A percentile compares a stretch with the other conserved stretches of the same genome.
These are phyloP conservation scores for Lagopus muta DNA, from an alignment of 2,113 vertebrate species.

Conservation along the genomic window DNA sequence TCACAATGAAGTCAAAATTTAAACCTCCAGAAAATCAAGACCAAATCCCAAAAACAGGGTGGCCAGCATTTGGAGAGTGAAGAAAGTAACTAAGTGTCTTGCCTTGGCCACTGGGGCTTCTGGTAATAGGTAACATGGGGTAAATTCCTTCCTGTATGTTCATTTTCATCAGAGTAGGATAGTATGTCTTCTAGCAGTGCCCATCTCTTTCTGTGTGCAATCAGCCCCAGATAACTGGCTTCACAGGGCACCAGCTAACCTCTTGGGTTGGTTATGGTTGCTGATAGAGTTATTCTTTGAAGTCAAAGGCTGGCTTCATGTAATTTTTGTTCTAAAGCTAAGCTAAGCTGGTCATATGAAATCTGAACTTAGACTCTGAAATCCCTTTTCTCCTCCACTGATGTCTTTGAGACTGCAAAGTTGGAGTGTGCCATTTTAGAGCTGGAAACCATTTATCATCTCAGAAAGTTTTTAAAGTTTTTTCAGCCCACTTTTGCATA, in stretches of 20 bases:
- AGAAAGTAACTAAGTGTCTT: not conserved
- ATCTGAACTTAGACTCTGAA: not conserved
- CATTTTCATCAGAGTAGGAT: not conserved
- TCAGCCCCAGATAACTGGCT: not conserved
- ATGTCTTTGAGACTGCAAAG: not conserved
- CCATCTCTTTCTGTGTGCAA: not conserved
- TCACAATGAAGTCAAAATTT: not conserved
- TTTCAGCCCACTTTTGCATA: constrained; percentile 21
- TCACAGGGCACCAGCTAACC: not conserved
- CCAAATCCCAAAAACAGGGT: not conserved
- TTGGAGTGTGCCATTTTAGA: not conserved
- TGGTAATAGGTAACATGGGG: rapidly evolving
- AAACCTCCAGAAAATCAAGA: not conserved
- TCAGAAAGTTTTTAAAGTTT: not conserved
- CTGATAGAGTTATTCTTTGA: not conserved
- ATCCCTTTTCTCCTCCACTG: not conserved
- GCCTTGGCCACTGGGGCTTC: not conserved
- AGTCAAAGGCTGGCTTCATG: not conserved
- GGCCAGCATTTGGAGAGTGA: not conserved
- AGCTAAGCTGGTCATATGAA: not conserved
- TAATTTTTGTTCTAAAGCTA: not conserved
- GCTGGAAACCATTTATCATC: not conserved
- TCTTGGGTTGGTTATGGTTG: not conserved
- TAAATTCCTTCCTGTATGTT: not conserved
- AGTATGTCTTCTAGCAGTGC: not conserved